phyloP scores from a whole-genome alignment of 2,113 vertebrate genomes.

The Cricetomys ansorgei region DNA sequence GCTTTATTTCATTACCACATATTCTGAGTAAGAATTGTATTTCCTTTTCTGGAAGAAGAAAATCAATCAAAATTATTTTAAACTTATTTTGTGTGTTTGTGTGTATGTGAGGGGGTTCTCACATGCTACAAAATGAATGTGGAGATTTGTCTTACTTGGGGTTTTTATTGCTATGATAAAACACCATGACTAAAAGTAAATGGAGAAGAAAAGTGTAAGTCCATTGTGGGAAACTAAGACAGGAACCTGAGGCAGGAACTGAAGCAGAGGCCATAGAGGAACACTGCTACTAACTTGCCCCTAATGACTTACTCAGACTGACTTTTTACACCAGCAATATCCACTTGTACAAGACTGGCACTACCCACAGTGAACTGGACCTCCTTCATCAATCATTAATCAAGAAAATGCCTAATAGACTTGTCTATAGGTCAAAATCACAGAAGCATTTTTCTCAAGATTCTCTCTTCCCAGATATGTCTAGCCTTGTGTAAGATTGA shows the following conservation, averaged over 20 bases:
- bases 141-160: not conserved
- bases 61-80: not conserved
- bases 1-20: not conserved
- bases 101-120: not conserved
- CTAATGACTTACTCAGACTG: not conserved
- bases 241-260: not conserved
- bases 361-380: not conserved
- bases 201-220: not conserved
- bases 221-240: not conserved
- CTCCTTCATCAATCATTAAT: not conserved
- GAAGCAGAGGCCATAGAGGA: not conserved
- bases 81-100: not conserved
- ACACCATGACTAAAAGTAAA: not conserved
- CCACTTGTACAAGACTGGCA: too few species aligned
- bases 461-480: not conserved
- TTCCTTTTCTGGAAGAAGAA: conserved; percentile 11
- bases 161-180: not conserved
- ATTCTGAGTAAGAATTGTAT: not conserved
- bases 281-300: not conserved
- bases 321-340: not conserved
- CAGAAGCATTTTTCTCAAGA: not conserved
- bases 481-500: not conserved
- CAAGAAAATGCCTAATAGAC: not conserved
- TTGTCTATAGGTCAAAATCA: not conserved
- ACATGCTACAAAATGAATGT: not conserved